Evolutionary conservation across 2,113 vertebrate genomes (phyloP), one percentile per base, ranked within the genome.

Genomic region (Peromyscus polionotus): DNA sequence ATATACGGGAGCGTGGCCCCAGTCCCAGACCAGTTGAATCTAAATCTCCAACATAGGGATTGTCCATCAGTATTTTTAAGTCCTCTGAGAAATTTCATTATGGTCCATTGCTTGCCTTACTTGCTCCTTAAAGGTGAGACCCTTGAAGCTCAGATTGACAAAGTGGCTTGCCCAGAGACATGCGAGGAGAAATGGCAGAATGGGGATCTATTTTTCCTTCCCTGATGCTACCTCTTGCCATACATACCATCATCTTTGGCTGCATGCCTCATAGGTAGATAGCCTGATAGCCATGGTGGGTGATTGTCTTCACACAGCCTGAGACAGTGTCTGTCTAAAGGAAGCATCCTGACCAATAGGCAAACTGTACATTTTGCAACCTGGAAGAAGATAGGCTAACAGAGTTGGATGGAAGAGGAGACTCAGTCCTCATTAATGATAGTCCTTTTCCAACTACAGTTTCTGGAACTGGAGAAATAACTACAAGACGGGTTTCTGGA

Each of bases 381-480:
- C 17, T 88, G 36, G 54, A 67, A n/a, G n/a, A 54, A 92, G 14
- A 67, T 3, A 26, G 36, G 7, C 42, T 20, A 28, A 39, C 5
- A 28, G 39, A 33, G 20, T 88, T 51, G 33, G 16, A 57, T 16
- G 3, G 13, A 2, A 20, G 12, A 26, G 8, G 14, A 4, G 59
- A 48, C 20, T 83, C 10, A 16, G 7, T 31, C 75, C 26, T 9
- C 17, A 17, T 28, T 36, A 48, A 42, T 22, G 33, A 42, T 31
- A 2, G 12, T 48, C 48, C 26, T 87, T 95, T 51, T 70, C 84
- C 24, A 92, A 22, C 7, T 20, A 13, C 12, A n/a, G 51, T 28
- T 80, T 94, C 87, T 76, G 4, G 16, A 88, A 90, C 39, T 19
- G 31, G 31, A 90, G 16, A 95, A 84, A 84, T 70, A 70, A 70